Percentiles rank a stretch among this genome's conserved stretches.
Conservation (phyloP, 2,113 vertebrate genomes). For the Dunckerocampus dactyliophorus region DNA sequence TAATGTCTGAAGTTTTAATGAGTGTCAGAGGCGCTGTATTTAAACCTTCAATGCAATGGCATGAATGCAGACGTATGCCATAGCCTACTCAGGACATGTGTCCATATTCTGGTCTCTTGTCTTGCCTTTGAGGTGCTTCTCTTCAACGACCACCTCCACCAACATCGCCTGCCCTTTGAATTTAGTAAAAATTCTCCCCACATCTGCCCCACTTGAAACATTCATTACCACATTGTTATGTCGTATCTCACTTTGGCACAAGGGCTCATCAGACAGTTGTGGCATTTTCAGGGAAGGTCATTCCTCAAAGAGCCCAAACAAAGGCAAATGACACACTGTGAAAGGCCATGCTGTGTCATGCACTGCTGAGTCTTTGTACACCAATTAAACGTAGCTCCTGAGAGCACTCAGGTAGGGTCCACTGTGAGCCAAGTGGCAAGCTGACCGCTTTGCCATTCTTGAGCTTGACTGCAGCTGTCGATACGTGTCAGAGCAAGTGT, state of each 20-base stretch:
- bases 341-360: conserved; percentile 31
- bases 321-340: conserved; percentile 34
- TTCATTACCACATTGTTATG: conserved; percentile 61
- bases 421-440: not conserved
- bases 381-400: conserved; percentile 27
- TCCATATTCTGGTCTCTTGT: too few species aligned
- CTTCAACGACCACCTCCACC: not conserved
- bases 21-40: too few species aligned
- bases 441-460: conserved; percentile 3
- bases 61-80: too few species aligned
- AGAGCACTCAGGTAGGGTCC: not conserved
- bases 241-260: conserved; percentile 52
- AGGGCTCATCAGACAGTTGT: conserved; percentile 33
- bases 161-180: conserved; percentile 25
- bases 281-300: conserved; percentile 53
- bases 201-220: conserved; percentile 23
- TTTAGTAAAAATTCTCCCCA: conserved; percentile 32
- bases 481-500: conserved; percentile 17
- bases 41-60: too few species aligned
- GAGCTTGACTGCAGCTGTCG: conserved; percentile 43
- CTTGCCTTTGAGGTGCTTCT: too few species aligned
- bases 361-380: conserved; percentile 29
- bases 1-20: too few species aligned
- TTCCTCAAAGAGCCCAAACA: conserved; percentile 46
- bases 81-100: too few species aligned